Evolutionary conservation across 2,113 vertebrate genomes (phyloP).

Genomic region (Melanerpes aurifrons): DNA sequence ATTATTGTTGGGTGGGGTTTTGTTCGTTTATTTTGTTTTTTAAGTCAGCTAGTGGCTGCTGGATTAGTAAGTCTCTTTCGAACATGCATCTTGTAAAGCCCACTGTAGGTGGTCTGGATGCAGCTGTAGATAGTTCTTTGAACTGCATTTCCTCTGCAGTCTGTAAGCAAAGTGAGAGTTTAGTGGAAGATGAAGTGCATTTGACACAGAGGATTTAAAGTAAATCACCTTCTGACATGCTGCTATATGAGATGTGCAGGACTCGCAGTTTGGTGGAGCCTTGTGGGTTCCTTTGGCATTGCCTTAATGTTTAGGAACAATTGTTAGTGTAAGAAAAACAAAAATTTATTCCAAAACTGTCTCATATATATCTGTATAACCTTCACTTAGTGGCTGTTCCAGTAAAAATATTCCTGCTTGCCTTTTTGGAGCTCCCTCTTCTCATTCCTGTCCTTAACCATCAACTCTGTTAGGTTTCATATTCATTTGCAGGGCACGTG

Average conservation of each 20-base stretch:
- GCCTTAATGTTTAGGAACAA: background rate
- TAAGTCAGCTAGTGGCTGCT: background rate
- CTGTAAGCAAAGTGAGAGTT: background rate
- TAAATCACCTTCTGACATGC: constrained; percentile 4
- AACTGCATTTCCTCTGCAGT: background rate
- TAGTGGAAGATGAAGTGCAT: background rate
- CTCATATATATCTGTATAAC: background rate
- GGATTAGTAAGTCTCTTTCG: background rate
- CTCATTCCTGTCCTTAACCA: background rate
- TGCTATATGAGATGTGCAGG: background rate
- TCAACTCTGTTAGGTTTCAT: background rate
- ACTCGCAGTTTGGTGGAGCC: background rate
- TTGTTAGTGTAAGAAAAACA: background rate
- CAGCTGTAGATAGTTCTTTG: background rate
- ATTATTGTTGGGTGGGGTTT: too few relatives aligned
- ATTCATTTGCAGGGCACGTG: background rate
- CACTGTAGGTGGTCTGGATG: background rate
- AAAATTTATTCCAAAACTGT: background rate
- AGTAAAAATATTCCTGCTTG: background rate
- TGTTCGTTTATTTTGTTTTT: background rate
- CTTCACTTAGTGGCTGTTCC: background rate
- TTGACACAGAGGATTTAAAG: background rate
- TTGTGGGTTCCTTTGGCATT: background rate
- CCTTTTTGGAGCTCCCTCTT: background rate
- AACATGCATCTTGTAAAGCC: background rate